These are phyloP conservation scores for Alcedo atthis DNA, from an alignment of 2,797 vertebrate species.

Conservation along the genomic window DNA sequence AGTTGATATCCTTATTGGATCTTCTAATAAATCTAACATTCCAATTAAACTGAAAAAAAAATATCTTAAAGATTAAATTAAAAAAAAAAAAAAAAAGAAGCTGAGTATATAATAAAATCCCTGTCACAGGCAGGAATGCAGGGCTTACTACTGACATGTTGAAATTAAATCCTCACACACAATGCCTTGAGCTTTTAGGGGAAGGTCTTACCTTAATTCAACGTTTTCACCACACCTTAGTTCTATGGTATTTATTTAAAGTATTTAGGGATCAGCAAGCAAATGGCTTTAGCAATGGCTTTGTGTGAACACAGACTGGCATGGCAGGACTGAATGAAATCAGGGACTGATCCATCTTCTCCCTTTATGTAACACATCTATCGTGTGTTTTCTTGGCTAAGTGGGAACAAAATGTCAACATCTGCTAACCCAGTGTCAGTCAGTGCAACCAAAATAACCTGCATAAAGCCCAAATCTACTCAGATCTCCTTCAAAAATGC, in stretches of 20 bases:
- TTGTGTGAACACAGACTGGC: not conserved
- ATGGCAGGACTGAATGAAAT: not conserved
- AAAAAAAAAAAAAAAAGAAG: not conserved
- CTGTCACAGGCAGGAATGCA: not conserved
- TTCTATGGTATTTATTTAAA: not conserved
- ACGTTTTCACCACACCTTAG: not conserved
- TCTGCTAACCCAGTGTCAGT: not conserved
- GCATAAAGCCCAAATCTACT: not conserved
- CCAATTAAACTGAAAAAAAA: not conserved
- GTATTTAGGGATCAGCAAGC: not conserved
- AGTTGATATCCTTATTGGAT: not conserved
- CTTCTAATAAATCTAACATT: not conserved
- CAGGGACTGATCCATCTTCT: not conserved
- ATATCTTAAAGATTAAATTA: too few relatives aligned
- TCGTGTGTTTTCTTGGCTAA: not conserved
- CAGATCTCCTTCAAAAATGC: slow-evolving; percentile 2
- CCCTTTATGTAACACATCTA: not conserved
- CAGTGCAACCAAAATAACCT: slow-evolving; percentile 3
- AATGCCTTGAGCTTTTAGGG: not conserved
- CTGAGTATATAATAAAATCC: not conserved
- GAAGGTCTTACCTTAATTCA: not conserved
- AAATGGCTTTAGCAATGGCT: not conserved
- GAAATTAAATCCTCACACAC: not conserved
- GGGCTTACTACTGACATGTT: not conserved
- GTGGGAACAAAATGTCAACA: not conserved